These are phyloP conservation scores for Rosalia funebris DNA, from an alignment of 2,888 invertebrate species.

Conservation along the genomic window DNA sequence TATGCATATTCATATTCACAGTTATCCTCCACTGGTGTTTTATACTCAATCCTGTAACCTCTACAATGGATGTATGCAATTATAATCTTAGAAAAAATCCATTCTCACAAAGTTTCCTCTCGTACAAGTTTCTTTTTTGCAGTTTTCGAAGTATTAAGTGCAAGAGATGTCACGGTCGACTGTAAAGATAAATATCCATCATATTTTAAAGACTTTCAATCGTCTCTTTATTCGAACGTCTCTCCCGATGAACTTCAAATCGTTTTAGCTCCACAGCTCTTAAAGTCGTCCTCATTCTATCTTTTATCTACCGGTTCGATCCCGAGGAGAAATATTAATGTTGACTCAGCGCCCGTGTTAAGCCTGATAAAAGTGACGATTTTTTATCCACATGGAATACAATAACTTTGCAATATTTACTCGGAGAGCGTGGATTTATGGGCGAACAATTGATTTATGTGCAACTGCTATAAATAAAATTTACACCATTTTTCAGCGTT, in stretches of 20 bases:
- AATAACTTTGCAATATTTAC: slow-evolving; percentile 25
- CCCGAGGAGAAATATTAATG: neutral
- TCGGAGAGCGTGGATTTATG: slow-evolving; percentile 26
- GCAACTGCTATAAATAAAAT: slow-evolving; percentile 33
- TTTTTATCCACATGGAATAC: slow-evolving; percentile 16
- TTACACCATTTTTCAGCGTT: slow-evolving; percentile 31
- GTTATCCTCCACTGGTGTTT: no score
- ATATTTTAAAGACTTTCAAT: no score
- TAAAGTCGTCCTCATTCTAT: neutral
- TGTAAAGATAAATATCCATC: no score
- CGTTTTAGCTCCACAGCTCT: neutral
- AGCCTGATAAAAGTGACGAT: slow-evolving; percentile 13
- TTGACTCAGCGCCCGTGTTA: neutral
- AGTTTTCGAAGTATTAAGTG: no score
- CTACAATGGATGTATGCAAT: no score
- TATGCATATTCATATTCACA: no score
- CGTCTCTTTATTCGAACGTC: neutral
- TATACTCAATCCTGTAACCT: no score
- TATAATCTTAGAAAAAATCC: no score
- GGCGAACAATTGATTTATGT: slow-evolving; percentile 32
- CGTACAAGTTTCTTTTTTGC: no score
- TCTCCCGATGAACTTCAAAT: neutral
- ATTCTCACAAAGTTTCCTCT: no score
- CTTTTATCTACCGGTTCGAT: neutral
- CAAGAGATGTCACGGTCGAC: no score